Conservation (phyloP, 2,888 invertebrate species). For the Brachylomia viminalis region DNA sequence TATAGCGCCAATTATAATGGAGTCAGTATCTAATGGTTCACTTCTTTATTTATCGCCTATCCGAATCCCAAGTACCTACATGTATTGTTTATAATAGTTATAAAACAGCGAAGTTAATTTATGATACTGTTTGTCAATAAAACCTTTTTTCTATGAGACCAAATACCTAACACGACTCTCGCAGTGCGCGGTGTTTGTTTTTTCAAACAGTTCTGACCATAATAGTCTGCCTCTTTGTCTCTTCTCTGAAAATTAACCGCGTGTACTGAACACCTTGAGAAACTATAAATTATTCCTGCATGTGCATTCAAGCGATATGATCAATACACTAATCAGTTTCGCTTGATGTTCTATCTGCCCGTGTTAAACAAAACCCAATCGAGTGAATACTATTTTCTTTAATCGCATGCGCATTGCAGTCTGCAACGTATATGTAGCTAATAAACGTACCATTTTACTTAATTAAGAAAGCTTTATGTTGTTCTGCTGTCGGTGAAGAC, state of each 20-base stretch:
- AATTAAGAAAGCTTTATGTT: slow-evolving; percentile 52
- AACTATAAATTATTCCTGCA: slow-evolving; percentile 59
- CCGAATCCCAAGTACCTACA: slow-evolving; percentile 39
- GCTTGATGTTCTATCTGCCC: slow-evolving; percentile 33
- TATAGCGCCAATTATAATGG: slow-evolving; percentile 76
- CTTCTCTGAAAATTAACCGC: slow-evolving; percentile 24
- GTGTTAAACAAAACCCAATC: slow-evolving; percentile 43
- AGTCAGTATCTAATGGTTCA: slow-evolving; percentile 61
- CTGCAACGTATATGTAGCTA: slow-evolving; percentile 18
- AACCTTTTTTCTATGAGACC: slow-evolving; percentile 40
- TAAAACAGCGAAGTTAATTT: slow-evolving; percentile 38
- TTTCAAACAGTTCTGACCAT: slow-evolving; percentile 17
- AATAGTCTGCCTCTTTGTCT: slow-evolving; percentile 51
- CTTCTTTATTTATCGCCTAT: slow-evolving; percentile 63
- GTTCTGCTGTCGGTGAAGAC: slow-evolving; percentile 32
- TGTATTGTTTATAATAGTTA: slow-evolving; percentile 50
- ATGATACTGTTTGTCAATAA: slow-evolving; percentile 32
- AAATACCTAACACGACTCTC: slow-evolving; percentile 13
- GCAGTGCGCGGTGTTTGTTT: slow-evolving; percentile 12
- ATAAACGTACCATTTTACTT: slow-evolving; percentile 48
- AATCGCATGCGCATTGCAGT: slow-evolving; percentile 13
- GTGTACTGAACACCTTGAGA: slow-evolving; percentile 52
- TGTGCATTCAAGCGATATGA: slow-evolving; percentile 53
- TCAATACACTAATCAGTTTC: slow-evolving; percentile 61
- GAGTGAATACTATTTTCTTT: slow-evolving; percentile 43